Base-by-base conservation (phyloP, 2,113 vertebrate species). In the Oreochromis spilurus region DNA sequence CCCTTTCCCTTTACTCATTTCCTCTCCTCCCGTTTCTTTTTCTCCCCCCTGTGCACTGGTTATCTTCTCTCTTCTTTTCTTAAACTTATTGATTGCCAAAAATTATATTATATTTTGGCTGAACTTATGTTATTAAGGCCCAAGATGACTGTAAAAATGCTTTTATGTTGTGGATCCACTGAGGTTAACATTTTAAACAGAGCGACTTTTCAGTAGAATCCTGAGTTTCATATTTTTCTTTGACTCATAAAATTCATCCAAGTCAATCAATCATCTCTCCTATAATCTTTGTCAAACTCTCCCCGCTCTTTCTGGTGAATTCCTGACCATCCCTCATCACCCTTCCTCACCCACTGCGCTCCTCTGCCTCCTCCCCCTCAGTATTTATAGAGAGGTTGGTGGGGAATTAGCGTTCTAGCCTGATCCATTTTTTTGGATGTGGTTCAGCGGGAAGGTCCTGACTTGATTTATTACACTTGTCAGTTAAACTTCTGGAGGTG, bases 391-490 rank as follows among this genome's bases (percentile, higher is more conserved):
- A 88, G 90, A 89, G 90, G 93, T 82, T 93, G 80, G 90, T 83
- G 88, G 90, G 92, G 92, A 94, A 93, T 93, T 93, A 94, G 54
- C 31, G n/a, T 87, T 93, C 77, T 91, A 90, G 83, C 17, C 14
- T n/a, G 91, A 87, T 91, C 82, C 90, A 92, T 93, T 94, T 92
- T 81, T 92, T 86, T 85, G 77, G 83, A 93, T 80, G 52, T 83
- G 94, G 93, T 94, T 94, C 94, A 94, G 82, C 7, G 9, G 58
- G 82, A 90, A 92, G 88, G 88, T 87, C 86, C 89, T 6, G 83
- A 55, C 77, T 89, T 94, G 92, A 95, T 95, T 94, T 92, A 95
- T 94, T 84, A 36, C 81, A 21, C 89, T 82, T 91, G 91, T 93
- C 92, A 88, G 89, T 87, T 85, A 79, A 84, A 91, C 34, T 82